Evolutionary conservation across 2,888 invertebrate species (phyloP), one percentile per base, ranked within the genome.

Genomic region (Syrphus vitripennis): DNA sequence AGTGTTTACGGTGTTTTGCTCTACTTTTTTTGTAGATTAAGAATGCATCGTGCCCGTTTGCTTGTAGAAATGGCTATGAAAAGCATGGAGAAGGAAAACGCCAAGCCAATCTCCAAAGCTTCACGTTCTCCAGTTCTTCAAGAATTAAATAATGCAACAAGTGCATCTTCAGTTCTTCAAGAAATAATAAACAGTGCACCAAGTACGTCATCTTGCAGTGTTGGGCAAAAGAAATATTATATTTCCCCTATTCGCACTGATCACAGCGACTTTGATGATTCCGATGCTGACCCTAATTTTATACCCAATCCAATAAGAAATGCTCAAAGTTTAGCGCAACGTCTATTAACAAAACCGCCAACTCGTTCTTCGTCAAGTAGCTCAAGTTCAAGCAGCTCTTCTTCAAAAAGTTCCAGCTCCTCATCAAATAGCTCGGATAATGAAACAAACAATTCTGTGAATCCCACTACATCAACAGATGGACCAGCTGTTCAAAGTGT

Each of bases 1-100:
- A n/a, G n/a, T n/a, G n/a, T n/a, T n/a, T n/a, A n/a, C n/a, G n/a
- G n/a, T n/a, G n/a, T n/a, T n/a, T n/a, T n/a, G n/a, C n/a, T n/a
- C n/a, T n/a, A n/a, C n/a, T 14, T 37, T 53, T 53, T 67, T 31
- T 67, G 29, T 67, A 34, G 31, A n/a, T 48, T 19, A 65, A 40
- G 31, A 48, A 69, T 53, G 57, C 3, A 59, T 59, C 34, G 57
- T 59, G 57, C 21, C 5, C 14, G 19, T 21, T 59, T 59, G 21
- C 5, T 21, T 4, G 34, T 21, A 19, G 34, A 59, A 59, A 59
- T 37, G 57, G 19, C 57, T 34, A 34, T 12, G 37, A 59, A 34
- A 37, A 1, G 21, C 21, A 59, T 19, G 69, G 50, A 37, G 34
- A 69, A 69, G 45, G 50, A 69, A 69, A 69, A 37, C 37, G 53